Base-by-base conservation (phyloP, 2,888 invertebrate species). In the Spicauda simplicius region DNA sequence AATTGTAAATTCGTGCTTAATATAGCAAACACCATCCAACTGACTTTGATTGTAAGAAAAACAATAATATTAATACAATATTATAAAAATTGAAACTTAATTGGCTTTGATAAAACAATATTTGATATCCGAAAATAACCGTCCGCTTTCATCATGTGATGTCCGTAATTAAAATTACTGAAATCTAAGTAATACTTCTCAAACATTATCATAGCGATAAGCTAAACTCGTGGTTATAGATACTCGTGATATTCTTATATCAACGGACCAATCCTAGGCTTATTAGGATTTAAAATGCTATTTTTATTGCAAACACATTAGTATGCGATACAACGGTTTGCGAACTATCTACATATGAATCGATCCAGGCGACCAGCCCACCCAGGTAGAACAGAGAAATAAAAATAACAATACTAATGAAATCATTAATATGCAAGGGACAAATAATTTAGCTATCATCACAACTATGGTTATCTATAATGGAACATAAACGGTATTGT, bases 381-480 rank as follows among this genome's bases (percentile, higher is more conserved):
- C 60, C 60, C 60, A 60, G 33, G 60, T 70, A 18, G n/a, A 54
- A 10, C 53, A 41, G 48, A 63, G 63, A 57, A 63, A 45, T 20
- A 61, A 58, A 45, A 48, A 30, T 55, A 14, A 55, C 48, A 65
- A 52, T 62, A 69, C 54, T 79, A 79, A 83, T 78, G 54, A 69
- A 74, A 74, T 72, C 59, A 79, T 83, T 70, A 77, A 74, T 80
- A 83, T 83, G 79, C 81, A 11, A 66, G 45, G 60, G 65, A 67
- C 50, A 45, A 14, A 50, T 60, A n/a, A 12, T 33, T 56, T n/a
- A 50, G 11, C 60, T 52, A 33, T 18, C 48, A 59, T 41, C 41
- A 12, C 5, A 41, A 14, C 5, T 14, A 4, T 11, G 41, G 41
- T 41, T n/a, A n/a, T n/a, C n/a, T n/a, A n/a, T n/a, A n/a, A n/a